Evolutionary conservation across 1,140 invertebrate genomes (phyloP).

Genomic region (Odontomachus brunneus): DNA sequence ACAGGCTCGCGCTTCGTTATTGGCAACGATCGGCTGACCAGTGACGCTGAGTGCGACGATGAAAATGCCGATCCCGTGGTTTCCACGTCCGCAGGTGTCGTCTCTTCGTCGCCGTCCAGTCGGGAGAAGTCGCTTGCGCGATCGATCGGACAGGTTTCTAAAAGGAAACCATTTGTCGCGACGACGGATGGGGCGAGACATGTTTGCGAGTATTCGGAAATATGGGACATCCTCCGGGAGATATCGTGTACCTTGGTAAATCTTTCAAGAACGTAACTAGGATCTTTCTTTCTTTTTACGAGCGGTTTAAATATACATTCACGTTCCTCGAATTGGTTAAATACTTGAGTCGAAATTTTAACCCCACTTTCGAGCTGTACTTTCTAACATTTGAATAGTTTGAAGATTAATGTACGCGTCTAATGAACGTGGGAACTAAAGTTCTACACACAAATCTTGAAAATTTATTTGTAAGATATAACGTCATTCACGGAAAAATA

Average conservation of each 20-base stretch:
- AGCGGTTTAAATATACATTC: neutral
- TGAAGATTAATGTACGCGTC: too few species aligned
- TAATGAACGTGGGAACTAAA: too few species aligned
- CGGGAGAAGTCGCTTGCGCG: constrained; percentile 26
- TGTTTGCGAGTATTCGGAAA: neutral
- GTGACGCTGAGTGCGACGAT: neutral
- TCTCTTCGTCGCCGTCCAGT: neutral
- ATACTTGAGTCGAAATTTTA: too few species aligned
- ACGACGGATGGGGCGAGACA: neutral
- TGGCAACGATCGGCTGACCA: neutral
- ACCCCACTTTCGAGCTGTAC: too few species aligned
- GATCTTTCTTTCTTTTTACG: neutral
- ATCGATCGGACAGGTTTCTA: neutral
- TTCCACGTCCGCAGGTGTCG: constrained; percentile 12
- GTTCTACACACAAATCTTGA: too few species aligned
- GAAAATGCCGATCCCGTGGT: constrained; percentile 17
- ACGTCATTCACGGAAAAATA: too few species aligned
- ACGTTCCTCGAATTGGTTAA: neutral
- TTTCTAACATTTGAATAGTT: too few species aligned
- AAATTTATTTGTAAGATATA: too few species aligned
- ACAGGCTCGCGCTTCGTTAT: constrained; percentile 11
- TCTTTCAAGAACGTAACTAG: neutral
- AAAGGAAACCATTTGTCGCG: constrained; percentile 20
- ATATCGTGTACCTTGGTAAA: constrained; percentile 15
- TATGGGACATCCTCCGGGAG: neutral